Evolutionary conservation across 2,797 vertebrate genomes (phyloP), one percentile per base, ranked within the genome.

Genomic region (Anguilla marmorata): DNA sequence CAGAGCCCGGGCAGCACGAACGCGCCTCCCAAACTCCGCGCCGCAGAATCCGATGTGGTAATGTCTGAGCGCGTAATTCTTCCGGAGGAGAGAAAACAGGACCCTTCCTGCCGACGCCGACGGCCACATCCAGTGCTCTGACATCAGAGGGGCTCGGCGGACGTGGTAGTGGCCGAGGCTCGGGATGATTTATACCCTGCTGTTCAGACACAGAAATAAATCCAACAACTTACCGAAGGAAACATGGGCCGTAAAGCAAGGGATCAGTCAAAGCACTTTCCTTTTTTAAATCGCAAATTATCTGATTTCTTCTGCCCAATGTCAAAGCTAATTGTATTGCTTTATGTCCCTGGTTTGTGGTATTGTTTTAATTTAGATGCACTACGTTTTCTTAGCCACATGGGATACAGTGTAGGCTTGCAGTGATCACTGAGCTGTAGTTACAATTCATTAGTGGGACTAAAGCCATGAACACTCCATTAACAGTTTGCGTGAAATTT

Each of bases 21-120:
- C 93, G 90, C 89, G 92, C 94, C 94, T 93, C 93, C 93, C 92
- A 94, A 96, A 94, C 91, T 93, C 69, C 88, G 92, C 90, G 93
- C 95, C 95, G 87, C 96, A 95, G 95, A 94, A 94, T 95, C 93
- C 92, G 92, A 94, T 96, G 96, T 95, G 96, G 96, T 96, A 94
- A 96, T 93, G 95, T 96, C 95, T 96, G 95, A 93, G 94, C 92
- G 93, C 86, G 93, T 96, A 96, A 96, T 95, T 96, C 96, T 96
- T 96, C 96, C 96, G 95, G 94, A 94, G 90, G 93, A 93, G 92
- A 93, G 92, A 94, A 94, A 95, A 91, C 92, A 90, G 92, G 93
- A 92, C 93, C 92, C 92, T 89, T 80, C 91, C 92, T 92, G 93
- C 92, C 93, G 92, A 94, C 50, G 69, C 82, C 56, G 16, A 87